Evolutionary conservation across 2,888 invertebrate genomes (phyloP), one percentile per base, ranked within the genome.

Genomic region (Chesias legatella): DNA sequence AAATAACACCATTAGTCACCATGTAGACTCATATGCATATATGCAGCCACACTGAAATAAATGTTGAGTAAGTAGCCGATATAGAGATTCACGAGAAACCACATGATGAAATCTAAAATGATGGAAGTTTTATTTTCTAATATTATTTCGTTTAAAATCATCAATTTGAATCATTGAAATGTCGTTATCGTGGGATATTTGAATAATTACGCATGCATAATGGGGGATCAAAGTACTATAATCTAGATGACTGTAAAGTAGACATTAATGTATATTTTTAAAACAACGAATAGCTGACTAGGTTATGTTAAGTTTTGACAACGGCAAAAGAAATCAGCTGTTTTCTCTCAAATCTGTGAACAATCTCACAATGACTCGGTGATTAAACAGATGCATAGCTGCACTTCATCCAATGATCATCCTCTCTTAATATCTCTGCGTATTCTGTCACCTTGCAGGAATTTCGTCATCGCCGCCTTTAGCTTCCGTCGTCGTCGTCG

Each of bases 51-150:
- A 53, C 36, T 40, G 36, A 40, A 47, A 45, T 52, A 54, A 56
- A 55, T 51, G 51, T 80, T 83, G 83, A 83, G 82, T 76, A 82
- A 82, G 67, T 58, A 68, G 74, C 69, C 63, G 67, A 79, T 84
- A 72, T 80, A 82, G 79, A 60, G 31, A 5, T 17, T 17, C 3
- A 17, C 13, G 13, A 17, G 60, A 56, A 60, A 60, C 63, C 58
- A 58, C 62, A 55, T 1, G 30, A 33, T 30, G 10, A 43, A 48
- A 50, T 51, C 54, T 58, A 66, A 73, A 71, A 72, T 65, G 54
- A 63, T n/a, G n/a, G n/a, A n/a, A n/a, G n/a, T n/a, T n/a, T n/a
- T n/a, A n/a, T n/a, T n/a, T n/a, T n/a, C n/a, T n/a, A n/a, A n/a
- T n/a, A n/a, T n/a, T n/a, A n/a, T n/a, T n/a, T n/a, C n/a, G n/a